Conservation (phyloP, 2,888 invertebrate genomes). For the Venusia cambrica region DNA sequence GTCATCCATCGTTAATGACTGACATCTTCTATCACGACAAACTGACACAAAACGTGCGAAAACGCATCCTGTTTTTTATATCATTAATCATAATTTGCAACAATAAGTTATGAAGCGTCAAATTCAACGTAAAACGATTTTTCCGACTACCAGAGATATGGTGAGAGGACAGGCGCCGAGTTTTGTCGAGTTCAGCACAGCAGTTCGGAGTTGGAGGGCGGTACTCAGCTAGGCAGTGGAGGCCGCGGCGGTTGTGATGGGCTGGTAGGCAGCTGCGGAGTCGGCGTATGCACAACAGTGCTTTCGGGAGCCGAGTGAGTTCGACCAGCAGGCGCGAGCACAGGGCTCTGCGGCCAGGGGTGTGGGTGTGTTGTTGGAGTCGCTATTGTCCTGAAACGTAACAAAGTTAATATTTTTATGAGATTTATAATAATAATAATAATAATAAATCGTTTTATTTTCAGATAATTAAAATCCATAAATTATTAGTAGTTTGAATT, state of each 20-base stretch:
- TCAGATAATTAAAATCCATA: too few species aligned
- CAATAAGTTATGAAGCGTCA: too few species aligned
- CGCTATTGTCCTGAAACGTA: slow-evolving; percentile 82
- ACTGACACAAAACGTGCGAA: too few species aligned
- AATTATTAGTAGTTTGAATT: too few species aligned
- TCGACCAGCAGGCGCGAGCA: slow-evolving; percentile 86
- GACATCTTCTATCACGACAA: too few species aligned
- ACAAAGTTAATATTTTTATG: too few species aligned
- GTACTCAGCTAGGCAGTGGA: slow-evolving; percentile 80
- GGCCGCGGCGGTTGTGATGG: slow-evolving; percentile 64
- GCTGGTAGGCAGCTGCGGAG: slow-evolving; percentile 66
- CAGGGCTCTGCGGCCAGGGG: slow-evolving; percentile 91
- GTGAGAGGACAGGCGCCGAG: slow-evolving; percentile 76
- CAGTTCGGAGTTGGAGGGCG: slow-evolving; percentile 80
- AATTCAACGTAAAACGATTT: slow-evolving; percentile 61
- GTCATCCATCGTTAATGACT: too few species aligned
- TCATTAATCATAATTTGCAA: too few species aligned
- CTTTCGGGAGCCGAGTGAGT: slow-evolving; percentile 88
- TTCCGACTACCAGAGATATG: slow-evolving; percentile 58
- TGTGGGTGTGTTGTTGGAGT: slow-evolving; percentile 84
- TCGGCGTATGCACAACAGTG: slow-evolving; percentile 68
- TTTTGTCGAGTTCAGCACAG: slow-evolving; percentile 81
- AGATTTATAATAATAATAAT: too few species aligned
- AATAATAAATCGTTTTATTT: too few species aligned
- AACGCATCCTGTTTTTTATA: too few species aligned